Evolutionary conservation across 2,888 invertebrate species (phyloP).

Genomic region (Thumatha senex): DNA sequence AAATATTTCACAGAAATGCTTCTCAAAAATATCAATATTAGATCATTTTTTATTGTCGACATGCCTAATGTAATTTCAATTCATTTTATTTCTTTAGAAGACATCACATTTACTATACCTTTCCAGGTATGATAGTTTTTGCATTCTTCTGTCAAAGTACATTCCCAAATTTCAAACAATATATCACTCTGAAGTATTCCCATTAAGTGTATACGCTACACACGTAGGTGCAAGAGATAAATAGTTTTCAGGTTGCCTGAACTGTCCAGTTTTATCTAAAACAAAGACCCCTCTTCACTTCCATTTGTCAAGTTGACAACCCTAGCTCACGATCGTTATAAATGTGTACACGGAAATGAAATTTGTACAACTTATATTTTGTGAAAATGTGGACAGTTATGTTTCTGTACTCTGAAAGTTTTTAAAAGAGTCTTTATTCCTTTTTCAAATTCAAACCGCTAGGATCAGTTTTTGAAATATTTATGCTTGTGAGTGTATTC

Average conservation of each 20-base stretch:
- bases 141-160: not conserved
- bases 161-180: not conserved
- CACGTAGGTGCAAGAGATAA: slow-evolving; percentile 17
- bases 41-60: no score
- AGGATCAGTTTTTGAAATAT: no score
- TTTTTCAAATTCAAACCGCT: no score
- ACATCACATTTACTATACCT: not conserved
- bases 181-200: slow-evolving; percentile 1
- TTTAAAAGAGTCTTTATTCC: no score
- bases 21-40: no score
- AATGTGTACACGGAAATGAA: slow-evolving; percentile 7
- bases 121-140: not conserved
- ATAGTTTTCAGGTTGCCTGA: slow-evolving; percentile 17
- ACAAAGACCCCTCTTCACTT: slow-evolving; percentile 25
- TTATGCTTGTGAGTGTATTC: no score
- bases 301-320: slow-evolving; percentile 33
- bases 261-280: slow-evolving; percentile 32
- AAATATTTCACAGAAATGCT: no score
- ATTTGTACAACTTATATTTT: not conserved
- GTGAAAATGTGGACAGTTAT: not conserved
- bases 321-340: slow-evolving; percentile 17
- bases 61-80: no score
- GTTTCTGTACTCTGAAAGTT: no score
- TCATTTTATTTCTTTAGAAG: no score
- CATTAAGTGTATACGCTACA: not conserved